Conservation (phyloP, 2,888 invertebrate species). For the Phania funesta region DNA sequence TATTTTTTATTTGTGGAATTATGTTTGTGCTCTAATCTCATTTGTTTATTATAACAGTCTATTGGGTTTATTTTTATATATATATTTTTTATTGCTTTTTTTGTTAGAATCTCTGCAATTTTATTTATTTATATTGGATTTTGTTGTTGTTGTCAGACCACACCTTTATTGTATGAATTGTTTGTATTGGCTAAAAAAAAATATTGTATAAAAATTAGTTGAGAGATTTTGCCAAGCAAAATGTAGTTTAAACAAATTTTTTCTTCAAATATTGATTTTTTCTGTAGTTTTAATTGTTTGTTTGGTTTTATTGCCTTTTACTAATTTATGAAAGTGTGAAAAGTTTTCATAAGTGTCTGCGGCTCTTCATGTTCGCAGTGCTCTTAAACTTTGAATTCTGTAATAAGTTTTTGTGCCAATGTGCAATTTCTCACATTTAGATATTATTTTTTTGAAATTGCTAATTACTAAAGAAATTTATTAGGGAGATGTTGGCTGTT, state of each 20-base stretch:
- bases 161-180: conserved; percentile 72
- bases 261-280: conserved; percentile 32
- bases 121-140: neutral
- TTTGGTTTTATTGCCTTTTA: conserved; percentile 15
- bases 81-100: neutral
- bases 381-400: conserved; percentile 27
- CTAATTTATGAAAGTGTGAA: conserved; percentile 66
- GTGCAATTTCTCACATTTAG: neutral
- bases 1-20: conserved; percentile 16
- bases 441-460: neutral
- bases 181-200: conserved; percentile 57
- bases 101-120: neutral
- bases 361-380: neutral
- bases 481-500: too few species aligned
- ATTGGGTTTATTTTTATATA: conserved; percentile 38
- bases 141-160: conserved; percentile 67
- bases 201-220: neutral
- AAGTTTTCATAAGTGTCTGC: conserved; percentile 36
- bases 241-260: conserved; percentile 12
- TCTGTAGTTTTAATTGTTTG: conserved; percentile 15
- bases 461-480: too few species aligned
- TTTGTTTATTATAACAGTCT: conserved; percentile 54
- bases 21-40: conserved; percentile 61
- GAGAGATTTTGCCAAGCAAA: conserved; percentile 45
- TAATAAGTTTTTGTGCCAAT: neutral